Base-by-base conservation (phyloP, 2,888 invertebrate species). In the Holacanthella duospinosa region DNA sequence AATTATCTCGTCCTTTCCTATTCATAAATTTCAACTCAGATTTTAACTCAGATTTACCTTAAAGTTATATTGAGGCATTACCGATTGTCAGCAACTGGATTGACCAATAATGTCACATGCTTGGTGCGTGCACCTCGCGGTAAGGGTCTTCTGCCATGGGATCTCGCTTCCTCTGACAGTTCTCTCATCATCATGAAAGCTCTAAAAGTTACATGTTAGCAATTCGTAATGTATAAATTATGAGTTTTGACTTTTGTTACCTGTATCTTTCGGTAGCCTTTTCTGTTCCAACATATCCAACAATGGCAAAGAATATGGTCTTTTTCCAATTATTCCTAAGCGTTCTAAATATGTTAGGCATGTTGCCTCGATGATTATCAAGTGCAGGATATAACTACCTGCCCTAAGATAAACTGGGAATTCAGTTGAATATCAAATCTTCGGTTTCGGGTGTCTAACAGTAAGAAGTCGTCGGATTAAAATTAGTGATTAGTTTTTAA, bases 241-340 rank as follows among this genome's bases (percentile, higher is more conserved):
- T 12, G 25, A 12, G 29, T n/a, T 29, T 53, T 25, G 26, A 84
- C n/a, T n/a, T n/a, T n/a, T n/a, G n/a, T 80, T 82, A 93, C 92
- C 88, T 83, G 75, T 87, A 85, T 79, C 83, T 82, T 74, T 87
- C 85, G 75, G 84, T 83, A 1, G 81, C 79, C 75, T 84, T 88
- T 63, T 84, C 82, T 12, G 82, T 78, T 6, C 87, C 91, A 77
- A 89, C 93, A 26, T 83, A 80, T 28, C 86, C 74, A 2, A 84
- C 81, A 59, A 84, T 79, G 25, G 83, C 80, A 44, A 85, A 86
- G 74, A 92, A 83, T 1, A 84, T 77, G 0, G 89, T 86, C 76
- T 93, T 94, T 76, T 94, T 94, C 93, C 93, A 93, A 77, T 94
- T 85, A 77, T 85, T 88, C 75, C 88, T 78, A 55, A 91, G 77